These are phyloP conservation scores for Erpobdella octoculata DNA, from an alignment of 2,888 invertebrate species.

Conservation along the genomic window DNA sequence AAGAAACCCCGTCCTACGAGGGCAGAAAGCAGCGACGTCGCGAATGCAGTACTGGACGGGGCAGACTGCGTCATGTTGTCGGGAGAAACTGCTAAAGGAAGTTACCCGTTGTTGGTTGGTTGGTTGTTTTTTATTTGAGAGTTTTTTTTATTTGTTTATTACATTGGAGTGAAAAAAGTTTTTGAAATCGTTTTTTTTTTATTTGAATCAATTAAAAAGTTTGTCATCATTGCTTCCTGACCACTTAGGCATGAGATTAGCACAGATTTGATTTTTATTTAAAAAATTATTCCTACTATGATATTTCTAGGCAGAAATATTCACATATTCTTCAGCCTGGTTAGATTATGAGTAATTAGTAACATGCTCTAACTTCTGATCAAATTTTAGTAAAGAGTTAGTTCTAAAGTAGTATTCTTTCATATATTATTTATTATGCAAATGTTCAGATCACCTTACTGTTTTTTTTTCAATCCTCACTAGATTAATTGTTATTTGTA, in stretches of 20 bases:
- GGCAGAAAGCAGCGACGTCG: slow-evolving; percentile 92
- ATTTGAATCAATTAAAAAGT: too few relatives aligned
- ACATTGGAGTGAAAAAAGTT: too few relatives aligned
- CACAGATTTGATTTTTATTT: too few relatives aligned
- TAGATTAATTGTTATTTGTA: too few relatives aligned
- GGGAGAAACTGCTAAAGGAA: slow-evolving; percentile 97
- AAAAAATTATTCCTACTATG: too few relatives aligned
- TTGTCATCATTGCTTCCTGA: too few relatives aligned
- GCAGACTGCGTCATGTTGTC: slow-evolving; percentile 98
- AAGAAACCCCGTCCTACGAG: slow-evolving; percentile 91
- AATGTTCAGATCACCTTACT: neutral
- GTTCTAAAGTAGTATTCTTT: neutral
- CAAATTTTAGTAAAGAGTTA: neutral
- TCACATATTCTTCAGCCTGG: too few relatives aligned
- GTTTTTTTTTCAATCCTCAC: neutral
- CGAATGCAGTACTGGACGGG: slow-evolving; percentile 92
- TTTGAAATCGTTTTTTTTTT: too few relatives aligned
- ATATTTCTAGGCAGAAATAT: too few relatives aligned
- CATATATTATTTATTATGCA: neutral
- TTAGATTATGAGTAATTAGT: too few relatives aligned
- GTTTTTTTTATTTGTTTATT: too few relatives aligned
- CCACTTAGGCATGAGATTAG: too few relatives aligned
- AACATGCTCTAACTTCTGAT: neutral
- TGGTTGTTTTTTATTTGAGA: neutral
- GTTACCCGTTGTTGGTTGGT: slow-evolving; percentile 67